Conservation (phyloP, 1,140 invertebrate genomes). For the Drosophila watanabei region DNA sequence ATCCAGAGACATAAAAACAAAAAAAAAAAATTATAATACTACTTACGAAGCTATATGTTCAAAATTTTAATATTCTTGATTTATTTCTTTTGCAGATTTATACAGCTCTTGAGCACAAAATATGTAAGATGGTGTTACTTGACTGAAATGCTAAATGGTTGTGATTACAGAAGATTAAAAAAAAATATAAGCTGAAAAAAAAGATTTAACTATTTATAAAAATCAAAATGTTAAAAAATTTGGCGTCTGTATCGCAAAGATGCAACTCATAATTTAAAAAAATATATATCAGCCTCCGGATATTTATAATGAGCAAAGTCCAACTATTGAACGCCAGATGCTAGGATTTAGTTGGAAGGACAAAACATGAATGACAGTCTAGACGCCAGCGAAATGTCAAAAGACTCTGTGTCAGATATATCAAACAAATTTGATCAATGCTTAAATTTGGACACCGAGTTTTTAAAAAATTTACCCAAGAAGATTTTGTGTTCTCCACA, state of each 20-base stretch:
- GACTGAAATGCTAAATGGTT: conserved; percentile 35
- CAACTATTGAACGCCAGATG: conserved; percentile 12
- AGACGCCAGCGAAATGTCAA: not conserved
- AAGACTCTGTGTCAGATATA: conserved; percentile 4
- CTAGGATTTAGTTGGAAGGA: not conserved
- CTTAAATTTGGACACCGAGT: conserved; percentile 8
- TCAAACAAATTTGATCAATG: conserved; percentile 3
- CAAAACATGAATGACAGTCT: conserved; percentile 38
- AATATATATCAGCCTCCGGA: not conserved
- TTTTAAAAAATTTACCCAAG: not conserved
- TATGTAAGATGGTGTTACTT: not conserved
- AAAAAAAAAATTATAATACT: not conserved
- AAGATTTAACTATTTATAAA: not conserved
- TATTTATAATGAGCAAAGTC: conserved; percentile 15
- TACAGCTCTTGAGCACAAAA: not conserved
- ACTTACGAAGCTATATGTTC: not conserved
- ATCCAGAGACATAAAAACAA: too few relatives aligned
- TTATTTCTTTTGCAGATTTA: not conserved
- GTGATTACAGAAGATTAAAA: conserved; percentile 29
- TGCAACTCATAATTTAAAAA: not conserved
- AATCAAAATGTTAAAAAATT: not conserved
- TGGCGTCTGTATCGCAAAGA: not conserved
- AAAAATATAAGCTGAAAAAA: conserved; percentile 4
- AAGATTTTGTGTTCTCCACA: conserved; percentile 1
- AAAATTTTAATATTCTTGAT: not conserved